These are phyloP conservation scores for Oophaga sylvatica DNA, from an alignment of 2,797 vertebrate genomes.

Conservation along the genomic window DNA sequence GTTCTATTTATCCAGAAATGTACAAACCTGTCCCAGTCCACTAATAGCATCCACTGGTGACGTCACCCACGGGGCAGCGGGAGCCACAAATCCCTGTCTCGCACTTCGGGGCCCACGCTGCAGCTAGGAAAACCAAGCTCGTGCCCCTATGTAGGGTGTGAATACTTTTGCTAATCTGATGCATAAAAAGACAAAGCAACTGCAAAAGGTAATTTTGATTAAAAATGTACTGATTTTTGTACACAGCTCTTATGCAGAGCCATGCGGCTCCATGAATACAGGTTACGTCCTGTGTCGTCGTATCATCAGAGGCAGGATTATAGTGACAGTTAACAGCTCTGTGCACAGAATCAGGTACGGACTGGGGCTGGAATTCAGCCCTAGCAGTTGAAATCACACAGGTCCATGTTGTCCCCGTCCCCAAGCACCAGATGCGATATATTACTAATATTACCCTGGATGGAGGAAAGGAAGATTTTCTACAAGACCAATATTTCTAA, in stretches of 20 bases:
- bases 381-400: too few species aligned
- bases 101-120: not conserved
- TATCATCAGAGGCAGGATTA: too few species aligned
- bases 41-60: slow-evolving; percentile 3
- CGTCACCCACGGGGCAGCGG: not conserved
- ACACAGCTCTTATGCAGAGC: not conserved
- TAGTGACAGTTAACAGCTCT: too few species aligned
- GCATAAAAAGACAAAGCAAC: not conserved
- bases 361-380: too few species aligned
- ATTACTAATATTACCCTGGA: too few species aligned
- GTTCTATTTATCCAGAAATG: not conserved
- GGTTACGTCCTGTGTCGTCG: not conserved
- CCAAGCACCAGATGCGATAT: too few species aligned
- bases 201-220: not conserved
- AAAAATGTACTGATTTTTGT: not conserved
- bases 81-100: not conserved
- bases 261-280: not conserved
- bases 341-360: too few species aligned
- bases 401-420: too few species aligned
- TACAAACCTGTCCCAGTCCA: not conserved
- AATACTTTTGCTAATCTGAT: not conserved
- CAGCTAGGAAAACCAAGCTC: not conserved
- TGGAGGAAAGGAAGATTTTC: too few species aligned
- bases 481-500: too few species aligned
- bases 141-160: not conserved